Conservation (phyloP, 2,888 invertebrate genomes). For the Eudasyphora cyanicolor region DNA sequence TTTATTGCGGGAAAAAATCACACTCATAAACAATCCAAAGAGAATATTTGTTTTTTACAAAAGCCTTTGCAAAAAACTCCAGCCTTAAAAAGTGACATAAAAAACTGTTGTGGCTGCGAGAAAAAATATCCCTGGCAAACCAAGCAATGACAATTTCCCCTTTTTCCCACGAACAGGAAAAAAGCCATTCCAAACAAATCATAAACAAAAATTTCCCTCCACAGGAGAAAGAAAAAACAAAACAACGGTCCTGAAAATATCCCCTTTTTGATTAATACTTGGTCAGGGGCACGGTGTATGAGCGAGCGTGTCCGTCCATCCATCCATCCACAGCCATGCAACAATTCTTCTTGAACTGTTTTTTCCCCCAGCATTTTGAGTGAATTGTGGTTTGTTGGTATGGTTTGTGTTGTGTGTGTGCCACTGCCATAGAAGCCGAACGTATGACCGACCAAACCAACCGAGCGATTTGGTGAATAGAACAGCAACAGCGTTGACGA, state of each 20-base stretch:
- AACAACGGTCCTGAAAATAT: neutral
- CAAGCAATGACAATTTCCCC: slow-evolving; percentile 9
- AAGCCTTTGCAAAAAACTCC: neutral
- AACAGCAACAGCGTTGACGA: slow-evolving; percentile 65
- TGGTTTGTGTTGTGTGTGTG: slow-evolving; percentile 68
- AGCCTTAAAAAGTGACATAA: neutral
- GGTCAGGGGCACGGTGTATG: neutral
- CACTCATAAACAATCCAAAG: neutral
- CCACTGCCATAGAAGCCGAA: slow-evolving; percentile 68
- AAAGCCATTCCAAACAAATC: neutral
- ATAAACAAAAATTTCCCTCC: slow-evolving; percentile 10
- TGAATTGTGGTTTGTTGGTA: slow-evolving; percentile 77
- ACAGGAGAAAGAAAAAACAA: neutral
- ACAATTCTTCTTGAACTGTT: slow-evolving; percentile 48
- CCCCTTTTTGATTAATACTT: slow-evolving; percentile 11
- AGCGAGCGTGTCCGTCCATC: neutral
- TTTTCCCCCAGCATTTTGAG: slow-evolving; percentile 68
- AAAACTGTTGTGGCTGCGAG: neutral
- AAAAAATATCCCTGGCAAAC: neutral
- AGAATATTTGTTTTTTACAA: too few species aligned
- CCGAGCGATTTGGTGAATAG: neutral
- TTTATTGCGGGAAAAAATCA: neutral
- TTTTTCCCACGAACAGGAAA: neutral
- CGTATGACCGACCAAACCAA: slow-evolving; percentile 56
- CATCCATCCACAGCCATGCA: slow-evolving; percentile 7